Evolutionary conservation across 2,113 vertebrate genomes (phyloP).

Genomic region (Apteryx owenii): DNA sequence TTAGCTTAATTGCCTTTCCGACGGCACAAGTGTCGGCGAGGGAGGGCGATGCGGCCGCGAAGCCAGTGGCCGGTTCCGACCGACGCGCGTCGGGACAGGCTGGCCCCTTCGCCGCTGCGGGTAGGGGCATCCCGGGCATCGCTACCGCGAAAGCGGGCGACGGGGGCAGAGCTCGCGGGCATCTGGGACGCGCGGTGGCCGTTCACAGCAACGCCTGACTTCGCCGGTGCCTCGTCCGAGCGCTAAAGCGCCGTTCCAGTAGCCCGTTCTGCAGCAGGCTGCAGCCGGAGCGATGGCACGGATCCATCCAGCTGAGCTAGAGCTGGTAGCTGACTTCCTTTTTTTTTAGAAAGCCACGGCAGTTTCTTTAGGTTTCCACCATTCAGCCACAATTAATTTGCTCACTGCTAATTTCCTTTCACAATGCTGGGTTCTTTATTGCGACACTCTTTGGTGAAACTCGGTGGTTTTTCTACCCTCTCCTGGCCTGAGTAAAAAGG

Average conservation of each 20-base stretch:
- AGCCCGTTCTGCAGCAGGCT: background rate
- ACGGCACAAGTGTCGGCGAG: background rate
- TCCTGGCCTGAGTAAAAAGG: background rate
- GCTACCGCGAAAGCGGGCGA: background rate
- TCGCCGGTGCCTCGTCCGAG: background rate
- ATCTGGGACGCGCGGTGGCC: background rate
- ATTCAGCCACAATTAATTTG: background rate
- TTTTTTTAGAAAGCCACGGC: conserved; percentile 39
- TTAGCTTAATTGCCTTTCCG: conserved; percentile 21
- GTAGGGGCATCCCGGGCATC: too few relatives aligned
- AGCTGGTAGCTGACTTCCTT: background rate
- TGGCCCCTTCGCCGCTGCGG: too few relatives aligned
- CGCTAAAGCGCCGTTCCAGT: background rate
- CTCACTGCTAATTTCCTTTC: background rate
- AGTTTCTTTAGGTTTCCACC: conserved; percentile 30
- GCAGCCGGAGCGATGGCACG: background rate
- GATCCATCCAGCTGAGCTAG: background rate
- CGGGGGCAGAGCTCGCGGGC: background rate
- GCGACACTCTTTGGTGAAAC: background rate
- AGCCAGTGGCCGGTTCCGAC: fast-evolving
- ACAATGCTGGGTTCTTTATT: background rate
- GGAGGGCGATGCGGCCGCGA: background rate
- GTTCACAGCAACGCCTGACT: background rate
- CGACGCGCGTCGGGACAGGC: background rate
- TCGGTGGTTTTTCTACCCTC: background rate